Evolutionary conservation across 2,113 vertebrate genomes (phyloP), one percentile per base, ranked within the genome.

Genomic region (Hiodon alosoides): DNA sequence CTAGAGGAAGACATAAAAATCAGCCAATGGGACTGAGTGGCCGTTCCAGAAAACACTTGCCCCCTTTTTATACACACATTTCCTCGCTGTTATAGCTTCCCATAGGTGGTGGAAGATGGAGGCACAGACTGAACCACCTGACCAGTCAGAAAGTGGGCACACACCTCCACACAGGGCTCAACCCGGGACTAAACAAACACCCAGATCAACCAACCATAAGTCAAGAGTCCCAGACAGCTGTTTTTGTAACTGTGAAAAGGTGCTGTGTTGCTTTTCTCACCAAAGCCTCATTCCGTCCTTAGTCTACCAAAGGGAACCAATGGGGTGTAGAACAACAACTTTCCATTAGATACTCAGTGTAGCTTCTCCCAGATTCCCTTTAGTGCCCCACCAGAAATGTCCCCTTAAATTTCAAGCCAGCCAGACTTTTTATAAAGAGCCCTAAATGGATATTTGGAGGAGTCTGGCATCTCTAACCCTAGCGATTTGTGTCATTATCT

Each of bases 171-270:
- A 54, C 51, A 11, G n/a, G 50, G 50, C 47, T 69, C 50, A 69
- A n/a, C 67, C 50, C 14, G 6, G 52, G 50, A 54, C 13, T 53
- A 17, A 69, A 69, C 16, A n/a, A 7, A 53, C 14, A 8, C n/a
- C 51, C 50, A 10, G 10, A 11, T 50, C 13, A 14, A 14, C 52
- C 8, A 5, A 7, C 2, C 7, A n/a, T 14, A 3, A 16, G n/a
- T 14, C 9, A 14, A 2, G 17, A 13, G 51, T 3, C 11, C 17
- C 61, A 71, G 69, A 76, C 78, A 84, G 83, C 81, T 83, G 82
- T 82, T 79, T 85, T 76, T 78, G 71, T 61, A 54, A 60, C 53
- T 16, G 67, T 79, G 71, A 77, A 72, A 81, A 81, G 72, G 80
- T 82, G 67, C 80, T 69, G 78, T 68, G 66, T 71, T 79, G 64